Evolutionary conservation across 2,888 invertebrate species (phyloP).

Genomic region (Celastrina argiolus): DNA sequence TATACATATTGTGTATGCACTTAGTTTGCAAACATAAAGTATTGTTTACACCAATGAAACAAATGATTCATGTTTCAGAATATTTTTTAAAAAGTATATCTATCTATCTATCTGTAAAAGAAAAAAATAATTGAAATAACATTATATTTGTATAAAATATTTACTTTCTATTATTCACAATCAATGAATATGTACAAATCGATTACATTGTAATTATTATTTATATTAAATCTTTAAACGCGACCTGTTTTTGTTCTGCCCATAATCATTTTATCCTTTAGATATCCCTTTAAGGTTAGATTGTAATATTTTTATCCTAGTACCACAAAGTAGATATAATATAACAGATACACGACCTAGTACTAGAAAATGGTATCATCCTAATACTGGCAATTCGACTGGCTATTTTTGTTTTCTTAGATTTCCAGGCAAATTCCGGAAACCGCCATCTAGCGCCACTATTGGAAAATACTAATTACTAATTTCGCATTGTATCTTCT

Average conservation of each 20-base stretch:
- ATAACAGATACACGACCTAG: too few species aligned
- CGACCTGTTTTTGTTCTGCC: conserved; percentile 35
- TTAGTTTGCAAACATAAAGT: conserved; percentile 25
- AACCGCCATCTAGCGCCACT: too few species aligned
- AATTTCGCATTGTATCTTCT: too few species aligned
- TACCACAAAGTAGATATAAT: too few species aligned
- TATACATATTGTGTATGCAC: conserved; percentile 28
- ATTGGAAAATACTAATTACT: too few species aligned
- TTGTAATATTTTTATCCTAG: too few species aligned
- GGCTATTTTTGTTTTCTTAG: too few species aligned
- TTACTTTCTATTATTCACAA: conserved; percentile 71
- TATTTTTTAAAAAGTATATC: conserved; percentile 43
- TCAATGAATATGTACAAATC: conserved; percentile 72
- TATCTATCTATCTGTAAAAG: conserved; percentile 56
- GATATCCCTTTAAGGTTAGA: neutral
- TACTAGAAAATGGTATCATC: too few species aligned
- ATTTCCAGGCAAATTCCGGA: too few species aligned
- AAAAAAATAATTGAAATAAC: conserved; percentile 65
- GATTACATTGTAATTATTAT: conserved; percentile 71
- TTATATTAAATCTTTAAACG: conserved; percentile 73
- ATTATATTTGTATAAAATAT: conserved; percentile 74
- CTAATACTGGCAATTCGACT: too few species aligned
- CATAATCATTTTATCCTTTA: neutral
- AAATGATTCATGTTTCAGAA: conserved; percentile 55
- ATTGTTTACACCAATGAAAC: conserved; percentile 24